Conservation (phyloP, 2,113 vertebrate species). For the Eira barbara region DNA sequence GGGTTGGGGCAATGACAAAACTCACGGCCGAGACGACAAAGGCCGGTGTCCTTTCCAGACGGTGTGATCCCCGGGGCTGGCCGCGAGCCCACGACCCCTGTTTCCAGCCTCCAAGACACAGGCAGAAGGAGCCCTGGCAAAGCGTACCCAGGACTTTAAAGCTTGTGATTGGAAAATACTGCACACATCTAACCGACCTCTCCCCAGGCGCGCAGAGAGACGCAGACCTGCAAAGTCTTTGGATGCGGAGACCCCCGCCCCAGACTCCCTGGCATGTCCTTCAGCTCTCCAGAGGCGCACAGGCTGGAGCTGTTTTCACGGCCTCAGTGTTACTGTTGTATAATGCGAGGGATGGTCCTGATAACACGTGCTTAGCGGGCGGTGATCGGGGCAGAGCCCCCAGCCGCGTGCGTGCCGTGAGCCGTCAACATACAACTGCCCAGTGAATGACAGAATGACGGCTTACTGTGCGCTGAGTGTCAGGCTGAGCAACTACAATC, state of each 20-base stretch:
- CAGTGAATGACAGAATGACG: too few species aligned
- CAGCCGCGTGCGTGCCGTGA: too few species aligned
- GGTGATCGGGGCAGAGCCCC: neutral
- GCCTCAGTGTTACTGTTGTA: neutral
- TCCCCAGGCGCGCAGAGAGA: neutral
- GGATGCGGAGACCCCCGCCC: neutral
- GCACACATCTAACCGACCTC: neutral
- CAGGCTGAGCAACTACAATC: neutral
- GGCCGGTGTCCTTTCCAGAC: too few species aligned
- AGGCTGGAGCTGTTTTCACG: neutral
- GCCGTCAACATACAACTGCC: too few species aligned
- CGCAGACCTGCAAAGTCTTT: neutral
- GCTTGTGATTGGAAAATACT: neutral
- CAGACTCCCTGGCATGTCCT: neutral
- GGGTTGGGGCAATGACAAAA: accelerated
- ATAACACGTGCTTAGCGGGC: neutral
- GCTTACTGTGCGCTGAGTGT: neutral
- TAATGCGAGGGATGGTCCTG: accelerated
- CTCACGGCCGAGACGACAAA: neutral
- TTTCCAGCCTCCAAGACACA: neutral
- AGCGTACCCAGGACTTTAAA: neutral
- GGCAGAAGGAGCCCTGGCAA: neutral
- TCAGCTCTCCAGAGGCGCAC: neutral
- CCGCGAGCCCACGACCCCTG: neutral
- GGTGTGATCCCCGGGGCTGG: neutral